phyloP scores from a whole-genome alignment of 2,888 invertebrate species.

The Cataglyphis livida region DNA sequence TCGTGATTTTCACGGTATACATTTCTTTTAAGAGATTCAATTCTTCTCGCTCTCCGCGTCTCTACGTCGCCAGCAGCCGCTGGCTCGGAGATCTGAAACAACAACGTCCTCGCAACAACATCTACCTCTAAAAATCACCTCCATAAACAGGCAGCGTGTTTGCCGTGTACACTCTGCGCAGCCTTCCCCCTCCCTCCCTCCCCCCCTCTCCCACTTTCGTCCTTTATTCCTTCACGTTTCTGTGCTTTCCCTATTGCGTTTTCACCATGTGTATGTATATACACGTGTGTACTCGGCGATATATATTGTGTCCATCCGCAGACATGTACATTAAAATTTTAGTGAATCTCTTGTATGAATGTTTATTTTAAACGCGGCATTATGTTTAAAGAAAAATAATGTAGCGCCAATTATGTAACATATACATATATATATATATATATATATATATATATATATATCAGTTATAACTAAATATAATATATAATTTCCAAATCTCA shows the following conservation, averaged over 20 bases:
- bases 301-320: neutral
- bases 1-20: conserved; percentile 21
- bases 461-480: neutral
- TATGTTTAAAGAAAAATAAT: neutral
- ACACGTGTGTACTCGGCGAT: conserved; percentile 1
- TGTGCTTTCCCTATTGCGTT: conserved; percentile 38
- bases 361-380: neutral
- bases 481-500: neutral
- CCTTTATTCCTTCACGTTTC: neutral
- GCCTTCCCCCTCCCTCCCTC: neutral
- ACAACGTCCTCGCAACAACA: conserved; percentile 37
- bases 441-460: neutral
- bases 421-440: neutral
- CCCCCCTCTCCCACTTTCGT: neutral
- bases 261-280: conserved; percentile 14
- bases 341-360: neutral
- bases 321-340: conserved; percentile 19
- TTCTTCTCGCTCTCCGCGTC: conserved; percentile 55
- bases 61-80: conserved; percentile 45
- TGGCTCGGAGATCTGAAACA: conserved; percentile 42
- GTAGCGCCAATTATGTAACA: neutral
- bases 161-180: conserved; percentile 53
- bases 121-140: conserved; percentile 58
- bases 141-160: conserved; percentile 62
- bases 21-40: conserved; percentile 50